These are phyloP conservation scores for Ateles fusciceps DNA, from an alignment of 2,797 vertebrate genomes.

Conservation along the genomic window DNA sequence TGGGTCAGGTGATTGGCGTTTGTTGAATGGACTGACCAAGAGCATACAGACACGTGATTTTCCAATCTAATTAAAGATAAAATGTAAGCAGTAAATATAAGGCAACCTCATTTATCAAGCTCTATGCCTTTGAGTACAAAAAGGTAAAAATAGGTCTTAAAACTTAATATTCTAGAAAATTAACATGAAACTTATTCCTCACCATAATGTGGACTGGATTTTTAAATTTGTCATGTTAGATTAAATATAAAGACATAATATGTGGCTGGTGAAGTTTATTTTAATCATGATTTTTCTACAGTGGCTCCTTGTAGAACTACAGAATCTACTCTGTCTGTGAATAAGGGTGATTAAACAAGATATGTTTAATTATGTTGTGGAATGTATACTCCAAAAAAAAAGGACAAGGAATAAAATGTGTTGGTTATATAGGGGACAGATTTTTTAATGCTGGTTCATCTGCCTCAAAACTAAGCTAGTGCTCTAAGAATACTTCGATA, in stretches of 20 bases:
- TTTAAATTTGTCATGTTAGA: slow-evolving; percentile 76
- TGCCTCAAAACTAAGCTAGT: neutral
- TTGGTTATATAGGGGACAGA: neutral
- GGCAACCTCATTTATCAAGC: slow-evolving; percentile 65
- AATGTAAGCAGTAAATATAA: slow-evolving; percentile 74
- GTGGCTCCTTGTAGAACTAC: slow-evolving; percentile 65
- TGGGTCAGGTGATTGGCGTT: slow-evolving; percentile 83
- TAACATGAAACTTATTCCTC: slow-evolving; percentile 42
- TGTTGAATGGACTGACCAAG: slow-evolving; percentile 78
- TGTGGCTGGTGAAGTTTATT: slow-evolving; percentile 56
- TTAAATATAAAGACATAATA: slow-evolving; percentile 78
- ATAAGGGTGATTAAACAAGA: slow-evolving; percentile 50
- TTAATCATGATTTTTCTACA: slow-evolving; percentile 66
- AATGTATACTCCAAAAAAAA: neutral
- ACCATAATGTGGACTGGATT: slow-evolving; percentile 54
- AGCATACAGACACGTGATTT: slow-evolving; percentile 77
- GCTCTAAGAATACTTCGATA: neutral
- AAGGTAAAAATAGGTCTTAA: slow-evolving; percentile 55
- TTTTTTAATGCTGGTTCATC: neutral
- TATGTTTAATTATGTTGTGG: slow-evolving; percentile 39
- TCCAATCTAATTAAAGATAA: slow-evolving; percentile 84
- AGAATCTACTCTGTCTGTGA: slow-evolving; percentile 38
- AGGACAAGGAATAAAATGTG: neutral
- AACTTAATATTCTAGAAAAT: slow-evolving; percentile 60
- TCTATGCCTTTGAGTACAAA: slow-evolving; percentile 54